Evolutionary conservation across 2,113 vertebrate genomes (phyloP).

Genomic region (Jacana jacana): DNA sequence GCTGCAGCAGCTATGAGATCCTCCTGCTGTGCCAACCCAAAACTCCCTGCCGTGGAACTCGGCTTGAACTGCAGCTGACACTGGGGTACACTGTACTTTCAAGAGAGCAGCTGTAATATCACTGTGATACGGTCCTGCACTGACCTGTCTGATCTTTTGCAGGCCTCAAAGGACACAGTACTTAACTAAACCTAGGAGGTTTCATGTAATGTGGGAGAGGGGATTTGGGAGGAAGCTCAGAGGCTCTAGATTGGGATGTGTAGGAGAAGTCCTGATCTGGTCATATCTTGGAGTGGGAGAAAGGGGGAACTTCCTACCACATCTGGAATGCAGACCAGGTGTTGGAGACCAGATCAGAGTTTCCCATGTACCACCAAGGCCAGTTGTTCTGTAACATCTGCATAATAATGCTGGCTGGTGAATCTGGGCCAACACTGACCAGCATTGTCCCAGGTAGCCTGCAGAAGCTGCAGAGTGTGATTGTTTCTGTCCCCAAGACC

Average conservation of each 20-base stretch:
- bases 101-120: not conserved
- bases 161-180: not conserved
- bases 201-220: too few relatives aligned
- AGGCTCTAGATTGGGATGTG: not conserved
- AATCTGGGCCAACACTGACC: not conserved
- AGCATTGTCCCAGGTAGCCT: not conserved
- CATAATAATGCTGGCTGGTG: not conserved
- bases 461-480: not conserved
- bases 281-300: not conserved
- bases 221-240: not conserved
- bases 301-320: not conserved
- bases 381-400: not conserved
- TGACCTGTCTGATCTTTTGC: not conserved
- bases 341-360: not conserved
- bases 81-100: not conserved
- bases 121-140: rapidly evolving
- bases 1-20: not conserved
- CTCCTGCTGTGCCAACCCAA: not conserved
- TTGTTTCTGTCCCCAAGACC: not conserved
- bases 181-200: too few relatives aligned
- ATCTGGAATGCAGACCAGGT: not conserved
- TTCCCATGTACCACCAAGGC: not conserved
- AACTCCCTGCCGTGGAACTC: not conserved
- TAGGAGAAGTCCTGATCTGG: not conserved
- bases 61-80: not conserved